phyloP scores from a whole-genome alignment of 2,888 invertebrate species.

The Trissolcus japonicus region DNA sequence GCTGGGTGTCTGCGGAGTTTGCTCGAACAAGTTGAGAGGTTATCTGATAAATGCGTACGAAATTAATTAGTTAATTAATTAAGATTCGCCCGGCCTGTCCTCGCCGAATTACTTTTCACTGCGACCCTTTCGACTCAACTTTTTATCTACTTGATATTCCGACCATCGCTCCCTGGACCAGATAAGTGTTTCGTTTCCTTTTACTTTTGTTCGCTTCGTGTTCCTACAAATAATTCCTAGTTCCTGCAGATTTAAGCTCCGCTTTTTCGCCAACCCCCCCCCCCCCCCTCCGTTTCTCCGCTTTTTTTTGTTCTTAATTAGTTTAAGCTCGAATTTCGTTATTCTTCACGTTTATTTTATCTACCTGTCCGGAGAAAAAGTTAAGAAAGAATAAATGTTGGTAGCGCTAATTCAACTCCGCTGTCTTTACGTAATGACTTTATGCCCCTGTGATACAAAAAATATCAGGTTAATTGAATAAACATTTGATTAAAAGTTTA shows the following conservation, averaged over 20 bases:
- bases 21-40: slow-evolving; percentile 58
- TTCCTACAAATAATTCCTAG: slow-evolving; percentile 49
- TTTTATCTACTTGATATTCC: slow-evolving; percentile 53
- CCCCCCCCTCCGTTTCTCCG: not conserved
- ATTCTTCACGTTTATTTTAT: slow-evolving; percentile 25
- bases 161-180: slow-evolving; percentile 32
- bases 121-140: slow-evolving; percentile 23
- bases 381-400: slow-evolving; percentile 2
- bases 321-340: slow-evolving; percentile 44
- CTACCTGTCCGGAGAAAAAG: slow-evolving; percentile 11
- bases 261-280: slow-evolving; percentile 1
- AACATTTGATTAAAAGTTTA: not conserved
- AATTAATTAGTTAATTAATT: slow-evolving; percentile 72
- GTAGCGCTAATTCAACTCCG: not conserved
- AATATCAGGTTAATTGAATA: not conserved
- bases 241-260: slow-evolving; percentile 34
- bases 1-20: slow-evolving; percentile 63
- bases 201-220: slow-evolving; percentile 41
- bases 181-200: slow-evolving; percentile 49
- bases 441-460: too few species aligned
- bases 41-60: slow-evolving; percentile 68
- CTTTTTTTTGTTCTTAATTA: slow-evolving; percentile 28
- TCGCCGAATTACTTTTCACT: slow-evolving; percentile 44
- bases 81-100: slow-evolving; percentile 61
- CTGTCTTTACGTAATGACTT: not conserved